phyloP scores from a whole-genome alignment of 2,888 invertebrate genomes.

The Willowsia nigromaculata region DNA sequence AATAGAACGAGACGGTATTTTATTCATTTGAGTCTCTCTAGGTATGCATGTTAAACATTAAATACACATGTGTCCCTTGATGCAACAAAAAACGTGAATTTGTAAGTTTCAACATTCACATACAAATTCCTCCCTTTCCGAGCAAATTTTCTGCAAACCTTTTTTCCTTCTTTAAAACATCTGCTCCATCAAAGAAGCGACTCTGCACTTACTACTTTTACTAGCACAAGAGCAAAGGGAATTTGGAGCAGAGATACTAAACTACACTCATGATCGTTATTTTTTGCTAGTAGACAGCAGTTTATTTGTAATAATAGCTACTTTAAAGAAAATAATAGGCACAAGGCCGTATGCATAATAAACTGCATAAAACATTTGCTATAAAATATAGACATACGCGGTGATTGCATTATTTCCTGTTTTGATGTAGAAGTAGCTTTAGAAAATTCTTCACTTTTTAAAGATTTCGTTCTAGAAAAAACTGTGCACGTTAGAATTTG shows the following conservation, averaged over 20 bases:
- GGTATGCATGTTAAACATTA: neutral
- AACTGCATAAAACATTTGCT: neutral
- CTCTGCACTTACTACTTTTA: neutral
- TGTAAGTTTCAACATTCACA: neutral
- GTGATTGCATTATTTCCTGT: slow-evolving; percentile 29
- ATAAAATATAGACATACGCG: slow-evolving; percentile 7
- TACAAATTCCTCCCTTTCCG: neutral
- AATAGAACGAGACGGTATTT: neutral
- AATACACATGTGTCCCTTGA: neutral
- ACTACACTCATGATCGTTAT: neutral
- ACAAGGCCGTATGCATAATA: slow-evolving; percentile 56
- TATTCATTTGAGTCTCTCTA: neutral
- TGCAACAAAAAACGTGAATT: neutral
- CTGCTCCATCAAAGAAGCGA: neutral
- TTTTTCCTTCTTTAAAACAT: neutral
- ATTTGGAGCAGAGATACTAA: neutral
- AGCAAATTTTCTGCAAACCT: neutral
- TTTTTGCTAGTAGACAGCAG: neutral
- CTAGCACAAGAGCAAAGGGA: neutral
- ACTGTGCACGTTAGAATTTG: too few relatives aligned
- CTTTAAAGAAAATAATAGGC: slow-evolving; percentile 12
- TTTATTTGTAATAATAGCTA: neutral
- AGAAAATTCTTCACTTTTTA: neutral
- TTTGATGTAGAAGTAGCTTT: neutral
- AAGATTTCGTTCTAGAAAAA: neutral